phyloP scores from a whole-genome alignment of 2,797 vertebrate genomes.

The Oreortyx pictus region DNA sequence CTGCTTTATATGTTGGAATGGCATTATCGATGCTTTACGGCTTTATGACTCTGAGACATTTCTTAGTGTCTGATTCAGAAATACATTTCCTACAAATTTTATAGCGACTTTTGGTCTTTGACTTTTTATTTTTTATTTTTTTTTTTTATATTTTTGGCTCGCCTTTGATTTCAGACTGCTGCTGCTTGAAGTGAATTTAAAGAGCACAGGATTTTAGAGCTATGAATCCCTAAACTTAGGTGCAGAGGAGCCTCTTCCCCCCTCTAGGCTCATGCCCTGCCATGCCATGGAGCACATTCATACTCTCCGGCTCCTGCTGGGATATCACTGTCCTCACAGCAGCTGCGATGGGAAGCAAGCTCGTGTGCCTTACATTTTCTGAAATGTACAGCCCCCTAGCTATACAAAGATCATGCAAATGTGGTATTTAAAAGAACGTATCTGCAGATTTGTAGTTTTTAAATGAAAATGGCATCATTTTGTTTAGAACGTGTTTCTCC shows the following conservation, averaged over 20 bases:
- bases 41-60: conserved; percentile 59
- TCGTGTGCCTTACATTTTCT: background rate
- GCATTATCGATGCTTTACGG: conserved; percentile 55
- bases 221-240: background rate
- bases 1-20: conserved; percentile 33
- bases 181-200: background rate
- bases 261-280: background rate
- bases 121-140: background rate
- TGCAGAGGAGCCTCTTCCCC: background rate
- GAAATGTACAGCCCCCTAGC: background rate
- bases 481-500: background rate
- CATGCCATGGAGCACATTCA: conserved; percentile 14
- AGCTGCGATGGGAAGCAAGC: background rate
- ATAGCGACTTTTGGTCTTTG: conserved; percentile 25
- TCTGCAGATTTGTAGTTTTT: background rate
- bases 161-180: background rate
- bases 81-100: conserved; percentile 34
- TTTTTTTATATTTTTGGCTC: background rate
- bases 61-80: conserved; percentile 48
- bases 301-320: background rate
- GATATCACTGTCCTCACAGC: background rate
- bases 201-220: background rate
- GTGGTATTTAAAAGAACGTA: background rate
- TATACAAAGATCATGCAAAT: background rate
- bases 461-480: background rate